These are phyloP conservation scores for Boloria euphrosyne DNA, from an alignment of 2,888 invertebrate species.

Conservation along the genomic window DNA sequence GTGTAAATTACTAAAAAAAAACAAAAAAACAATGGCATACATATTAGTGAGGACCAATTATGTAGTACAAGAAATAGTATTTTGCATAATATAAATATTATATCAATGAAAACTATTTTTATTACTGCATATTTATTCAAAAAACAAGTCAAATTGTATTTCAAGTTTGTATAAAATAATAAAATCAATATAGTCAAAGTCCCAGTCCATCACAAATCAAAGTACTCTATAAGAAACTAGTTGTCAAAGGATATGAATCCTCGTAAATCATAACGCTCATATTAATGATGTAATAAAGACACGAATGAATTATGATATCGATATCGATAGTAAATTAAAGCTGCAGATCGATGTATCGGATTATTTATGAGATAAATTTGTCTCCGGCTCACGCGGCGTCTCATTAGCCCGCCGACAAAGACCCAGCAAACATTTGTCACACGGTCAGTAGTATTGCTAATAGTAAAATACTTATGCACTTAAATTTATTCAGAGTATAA, in stretches of 20 bases:
- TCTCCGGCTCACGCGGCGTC: conserved; percentile 65
- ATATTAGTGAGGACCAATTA: too few relatives aligned
- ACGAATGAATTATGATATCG: conserved; percentile 71
- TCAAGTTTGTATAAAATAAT: too few relatives aligned
- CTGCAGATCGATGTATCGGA: conserved; percentile 73
- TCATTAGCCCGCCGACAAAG: conserved; percentile 78
- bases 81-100: too few relatives aligned
- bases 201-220: background rate
- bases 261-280: conserved; percentile 34
- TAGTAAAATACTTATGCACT: conserved; percentile 55
- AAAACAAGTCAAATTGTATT: too few relatives aligned
- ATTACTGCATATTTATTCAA: too few relatives aligned
- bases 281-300: conserved; percentile 64
- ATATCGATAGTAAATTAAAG: conserved; percentile 71
- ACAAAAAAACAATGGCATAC: too few relatives aligned
- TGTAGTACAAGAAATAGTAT: too few relatives aligned
- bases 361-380: conserved; percentile 79
- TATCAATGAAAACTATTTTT: too few relatives aligned
- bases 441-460: conserved; percentile 65
- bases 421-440: conserved; percentile 67
- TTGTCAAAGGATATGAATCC: conserved; percentile 20
- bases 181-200: background rate
- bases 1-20: background rate
- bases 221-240: conserved; percentile 4
- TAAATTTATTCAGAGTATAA: conserved; percentile 23